Conservation (phyloP, 92 coral and sea anemone species). For the Micromussa lordhowensis region DNA sequence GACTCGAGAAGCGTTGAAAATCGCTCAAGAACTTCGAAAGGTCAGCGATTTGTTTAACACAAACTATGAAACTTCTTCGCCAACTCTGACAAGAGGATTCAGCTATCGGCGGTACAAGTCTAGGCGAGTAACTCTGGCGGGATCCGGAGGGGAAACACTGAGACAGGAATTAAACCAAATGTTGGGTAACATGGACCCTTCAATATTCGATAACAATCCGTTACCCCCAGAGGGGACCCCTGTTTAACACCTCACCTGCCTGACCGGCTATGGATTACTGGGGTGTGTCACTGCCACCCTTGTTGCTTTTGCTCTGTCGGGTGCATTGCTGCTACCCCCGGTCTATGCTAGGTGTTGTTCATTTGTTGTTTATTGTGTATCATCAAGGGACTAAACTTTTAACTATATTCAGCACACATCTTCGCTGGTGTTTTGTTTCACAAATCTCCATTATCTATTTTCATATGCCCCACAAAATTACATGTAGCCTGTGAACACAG, state of each 20-base stretch:
- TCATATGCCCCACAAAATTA: too few species aligned
- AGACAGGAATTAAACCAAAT: slow-evolving; percentile 31
- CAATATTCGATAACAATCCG: neutral
- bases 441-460: too few species aligned
- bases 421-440: too few species aligned
- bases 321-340: too few species aligned
- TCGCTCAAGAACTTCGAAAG: slow-evolving; percentile 60
- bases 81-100: neutral
- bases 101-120: neutral
- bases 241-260: slow-evolving; percentile 16
- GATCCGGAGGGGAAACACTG: slow-evolving; percentile 17
- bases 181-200: neutral
- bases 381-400: too few species aligned
- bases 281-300: too few species aligned
- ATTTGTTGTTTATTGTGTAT: too few species aligned
- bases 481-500: too few species aligned
- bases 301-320: too few species aligned
- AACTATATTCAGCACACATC: too few species aligned
- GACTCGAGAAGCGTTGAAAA: slow-evolving; percentile 49
- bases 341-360: too few species aligned
- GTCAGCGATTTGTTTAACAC: slow-evolving; percentile 61
- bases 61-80: slow-evolving; percentile 19
- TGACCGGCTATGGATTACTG: too few species aligned
- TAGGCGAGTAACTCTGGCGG: slow-evolving; percentile 37
- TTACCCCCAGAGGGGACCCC: slow-evolving; percentile 40